phyloP scores from a whole-genome alignment of 2,797 vertebrate genomes.

The Martes flavigula region DNA sequence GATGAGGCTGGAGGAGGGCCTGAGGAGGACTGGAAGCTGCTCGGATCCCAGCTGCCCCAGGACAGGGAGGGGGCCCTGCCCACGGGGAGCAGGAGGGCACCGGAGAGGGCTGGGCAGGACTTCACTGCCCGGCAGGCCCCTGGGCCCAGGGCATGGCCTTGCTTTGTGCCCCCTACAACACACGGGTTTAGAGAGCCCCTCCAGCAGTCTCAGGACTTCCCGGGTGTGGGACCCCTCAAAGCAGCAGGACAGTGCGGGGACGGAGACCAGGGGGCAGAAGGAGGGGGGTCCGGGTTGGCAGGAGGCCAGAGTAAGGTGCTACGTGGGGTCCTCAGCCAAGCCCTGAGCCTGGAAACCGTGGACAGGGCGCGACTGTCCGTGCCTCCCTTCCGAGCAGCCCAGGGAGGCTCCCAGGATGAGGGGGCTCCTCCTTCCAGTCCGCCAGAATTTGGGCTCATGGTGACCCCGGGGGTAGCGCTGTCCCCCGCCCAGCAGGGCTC shows the following conservation, averaged over 20 bases:
- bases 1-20: neutral
- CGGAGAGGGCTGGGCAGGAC: neutral
- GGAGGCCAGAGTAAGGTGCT: neutral
- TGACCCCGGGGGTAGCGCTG: neutral
- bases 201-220: neutral
- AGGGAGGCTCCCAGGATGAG: neutral
- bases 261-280: neutral
- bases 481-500: neutral
- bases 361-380: neutral
- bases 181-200: neutral
- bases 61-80: neutral
- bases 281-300: too few species aligned
- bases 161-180: neutral
- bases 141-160: neutral
- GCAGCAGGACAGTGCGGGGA: neutral
- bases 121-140: too few species aligned
- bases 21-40: neutral
- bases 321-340: neutral
- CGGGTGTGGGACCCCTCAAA: neutral
- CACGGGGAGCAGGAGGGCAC: neutral
- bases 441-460: neutral
- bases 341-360: neutral
- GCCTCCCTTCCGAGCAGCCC: neutral
- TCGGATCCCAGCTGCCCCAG: neutral
- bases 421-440: neutral